phyloP scores from a whole-genome alignment of 2,113 vertebrate species.

The Eudyptes chrysolophus region DNA sequence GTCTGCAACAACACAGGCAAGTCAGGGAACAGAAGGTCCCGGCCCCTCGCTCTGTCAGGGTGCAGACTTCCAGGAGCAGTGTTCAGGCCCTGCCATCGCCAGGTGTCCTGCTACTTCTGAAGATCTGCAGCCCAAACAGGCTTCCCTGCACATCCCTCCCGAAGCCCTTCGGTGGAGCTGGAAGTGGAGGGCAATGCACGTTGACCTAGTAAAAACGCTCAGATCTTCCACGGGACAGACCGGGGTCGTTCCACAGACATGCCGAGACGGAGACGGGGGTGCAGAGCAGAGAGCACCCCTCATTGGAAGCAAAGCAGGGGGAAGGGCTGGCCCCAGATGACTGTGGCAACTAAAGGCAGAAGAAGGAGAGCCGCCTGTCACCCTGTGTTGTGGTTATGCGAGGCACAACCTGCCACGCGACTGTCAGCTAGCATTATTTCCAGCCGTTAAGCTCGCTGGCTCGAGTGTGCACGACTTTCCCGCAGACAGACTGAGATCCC shows the following conservation, averaged over 20 bases:
- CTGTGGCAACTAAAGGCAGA: background rate
- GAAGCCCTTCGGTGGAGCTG: background rate
- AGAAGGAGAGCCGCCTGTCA: background rate
- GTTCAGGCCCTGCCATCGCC: rapidly evolving
- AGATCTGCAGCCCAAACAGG: background rate
- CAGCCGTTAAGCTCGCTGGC: background rate
- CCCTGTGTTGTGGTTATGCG: background rate
- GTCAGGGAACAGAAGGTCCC: background rate
- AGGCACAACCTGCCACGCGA: background rate
- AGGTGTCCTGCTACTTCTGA: background rate
- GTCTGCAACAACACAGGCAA: slow-evolving; percentile 76
- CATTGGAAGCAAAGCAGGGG: background rate
- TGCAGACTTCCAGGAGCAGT: background rate
- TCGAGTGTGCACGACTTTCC: rapidly evolving
- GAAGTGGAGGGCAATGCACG: rapidly evolving
- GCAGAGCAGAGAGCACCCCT: background rate
- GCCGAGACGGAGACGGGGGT: rapidly evolving
- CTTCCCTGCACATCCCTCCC: background rate
- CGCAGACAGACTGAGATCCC: background rate
- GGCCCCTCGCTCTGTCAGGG: rapidly evolving
- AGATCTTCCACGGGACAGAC: background rate
- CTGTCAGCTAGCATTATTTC: slow-evolving; percentile 29
- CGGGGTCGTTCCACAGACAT: rapidly evolving
- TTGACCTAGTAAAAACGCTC: background rate
- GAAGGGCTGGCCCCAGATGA: slow-evolving; percentile 31